These are phyloP conservation scores for Xenus cinereus DNA, from an alignment of 2,113 vertebrate species.

Conservation along the genomic window DNA sequence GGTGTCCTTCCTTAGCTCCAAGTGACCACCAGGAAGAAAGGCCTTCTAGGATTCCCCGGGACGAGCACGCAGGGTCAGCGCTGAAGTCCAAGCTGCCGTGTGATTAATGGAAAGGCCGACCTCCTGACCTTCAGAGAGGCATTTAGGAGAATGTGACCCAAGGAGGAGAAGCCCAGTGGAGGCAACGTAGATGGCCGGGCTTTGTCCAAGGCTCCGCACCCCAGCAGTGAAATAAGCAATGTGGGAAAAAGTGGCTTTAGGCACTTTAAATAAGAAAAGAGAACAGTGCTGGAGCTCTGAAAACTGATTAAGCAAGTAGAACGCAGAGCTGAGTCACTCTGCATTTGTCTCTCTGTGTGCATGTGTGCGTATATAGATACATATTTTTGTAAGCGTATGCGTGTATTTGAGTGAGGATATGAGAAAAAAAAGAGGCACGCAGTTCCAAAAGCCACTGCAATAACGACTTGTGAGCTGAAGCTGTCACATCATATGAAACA, in stretches of 20 bases:
- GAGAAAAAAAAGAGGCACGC: neutral
- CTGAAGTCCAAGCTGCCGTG: neutral
- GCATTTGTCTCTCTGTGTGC: slow-evolving; percentile 19
- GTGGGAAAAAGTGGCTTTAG: neutral
- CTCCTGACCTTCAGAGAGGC: neutral
- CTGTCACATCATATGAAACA: slow-evolving; percentile 56
- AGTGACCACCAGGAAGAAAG: neutral
- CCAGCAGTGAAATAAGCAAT: neutral
- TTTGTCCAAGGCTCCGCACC: neutral
- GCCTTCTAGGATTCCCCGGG: neutral
- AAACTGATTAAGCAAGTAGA: slow-evolving; percentile 27
- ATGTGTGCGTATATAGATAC: slow-evolving; percentile 48
- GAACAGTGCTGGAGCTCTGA: neutral
- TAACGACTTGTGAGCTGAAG: neutral
- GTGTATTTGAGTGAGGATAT: neutral
- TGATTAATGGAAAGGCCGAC: neutral
- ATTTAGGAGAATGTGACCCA: neutral
- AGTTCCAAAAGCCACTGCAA: slow-evolving; percentile 36
- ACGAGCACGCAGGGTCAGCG: fast-evolving
- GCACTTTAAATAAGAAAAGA: neutral
- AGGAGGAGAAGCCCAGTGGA: neutral
- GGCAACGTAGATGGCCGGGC: fast-evolving
- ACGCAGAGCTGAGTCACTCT: slow-evolving; percentile 46
- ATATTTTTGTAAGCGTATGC: slow-evolving; percentile 22
- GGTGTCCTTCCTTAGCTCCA: neutral